Evolutionary conservation across 2,888 invertebrate species (phyloP).

Genomic region (Lycia hirtaria): DNA sequence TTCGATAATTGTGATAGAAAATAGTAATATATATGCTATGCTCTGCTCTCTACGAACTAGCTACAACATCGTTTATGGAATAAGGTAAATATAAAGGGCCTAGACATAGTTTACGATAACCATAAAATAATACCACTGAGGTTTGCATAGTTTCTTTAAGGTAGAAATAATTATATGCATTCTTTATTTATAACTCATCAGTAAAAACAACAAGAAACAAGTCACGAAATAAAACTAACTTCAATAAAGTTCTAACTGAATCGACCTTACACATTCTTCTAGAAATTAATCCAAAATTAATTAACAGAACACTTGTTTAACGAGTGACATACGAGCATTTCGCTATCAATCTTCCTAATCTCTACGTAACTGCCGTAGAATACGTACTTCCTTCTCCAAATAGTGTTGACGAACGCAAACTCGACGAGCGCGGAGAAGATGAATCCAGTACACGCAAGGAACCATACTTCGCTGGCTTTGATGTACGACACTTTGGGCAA

Average conservation of each 20-base stretch:
- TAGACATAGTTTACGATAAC: no score
- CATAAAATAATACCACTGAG: no score
- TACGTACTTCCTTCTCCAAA: constrained; percentile 92
- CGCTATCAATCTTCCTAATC: constrained; percentile 5
- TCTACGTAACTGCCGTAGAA: neutral
- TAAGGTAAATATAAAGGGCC: no score
- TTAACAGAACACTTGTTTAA: neutral
- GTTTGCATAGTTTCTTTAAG: no score
- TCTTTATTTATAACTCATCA: no score
- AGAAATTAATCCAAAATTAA: neutral
- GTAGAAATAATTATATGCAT: no score
- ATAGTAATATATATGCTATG: no score
- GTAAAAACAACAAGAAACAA: no score
- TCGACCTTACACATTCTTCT: neutral
- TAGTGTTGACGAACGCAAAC: constrained; percentile 95
- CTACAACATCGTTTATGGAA: no score
- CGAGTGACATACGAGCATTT: neutral
- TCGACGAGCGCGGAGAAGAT: constrained; percentile 94
- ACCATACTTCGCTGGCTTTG: constrained; percentile 96
- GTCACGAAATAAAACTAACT: no score
- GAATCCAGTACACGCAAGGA: constrained; percentile 93
- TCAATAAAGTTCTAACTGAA: neutral
- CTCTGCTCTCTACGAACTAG: no score
- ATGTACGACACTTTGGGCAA: constrained; percentile 95
- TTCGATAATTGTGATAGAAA: no score